phyloP scores from a whole-genome alignment of 2,113 vertebrate species.

The Ancistrus triradiatus region DNA sequence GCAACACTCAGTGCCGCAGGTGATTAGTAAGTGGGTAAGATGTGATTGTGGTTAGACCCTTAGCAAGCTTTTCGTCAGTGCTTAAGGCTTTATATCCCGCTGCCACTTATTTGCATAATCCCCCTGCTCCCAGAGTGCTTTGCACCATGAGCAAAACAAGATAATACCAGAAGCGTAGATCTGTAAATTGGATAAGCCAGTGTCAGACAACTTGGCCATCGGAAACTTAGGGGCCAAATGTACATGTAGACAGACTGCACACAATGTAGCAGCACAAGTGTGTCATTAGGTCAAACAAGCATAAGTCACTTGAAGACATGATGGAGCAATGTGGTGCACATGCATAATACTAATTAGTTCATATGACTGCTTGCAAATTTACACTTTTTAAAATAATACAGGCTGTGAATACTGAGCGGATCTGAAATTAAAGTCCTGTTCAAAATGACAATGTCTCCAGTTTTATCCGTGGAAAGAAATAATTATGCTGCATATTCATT shows the following conservation, averaged over 20 bases:
- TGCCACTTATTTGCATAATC: constrained; percentile 65
- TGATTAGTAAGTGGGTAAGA: constrained; percentile 47
- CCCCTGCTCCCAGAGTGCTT: constrained; percentile 71
- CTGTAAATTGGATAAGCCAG: constrained; percentile 83
- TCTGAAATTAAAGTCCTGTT: too few relatives aligned
- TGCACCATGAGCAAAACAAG: constrained; percentile 73
- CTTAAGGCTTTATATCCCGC: constrained; percentile 73
- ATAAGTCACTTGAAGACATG: too few relatives aligned
- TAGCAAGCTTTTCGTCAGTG: constrained; percentile 22
- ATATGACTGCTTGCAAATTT: too few relatives aligned
- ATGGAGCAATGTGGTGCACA: too few relatives aligned
- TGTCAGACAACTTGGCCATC: constrained; percentile 62
- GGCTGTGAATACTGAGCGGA: too few relatives aligned
- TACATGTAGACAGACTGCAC: constrained; percentile 23
- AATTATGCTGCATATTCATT: too few relatives aligned
- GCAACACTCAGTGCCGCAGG: constrained; percentile 8
- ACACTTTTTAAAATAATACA: too few relatives aligned
- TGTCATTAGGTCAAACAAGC: background rate
- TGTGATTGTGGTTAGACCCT: constrained; percentile 48
- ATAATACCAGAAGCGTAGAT: constrained; percentile 76
- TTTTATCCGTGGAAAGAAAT: too few relatives aligned
- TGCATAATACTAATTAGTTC: too few relatives aligned
- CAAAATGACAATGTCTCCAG: too few relatives aligned
- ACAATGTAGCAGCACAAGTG: constrained; percentile 6
- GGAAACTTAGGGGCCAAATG: constrained; percentile 33